Evolutionary conservation across 1,140 invertebrate genomes (phyloP), one percentile per base, ranked within the genome.

Genomic region (Orius insidiosus): DNA sequence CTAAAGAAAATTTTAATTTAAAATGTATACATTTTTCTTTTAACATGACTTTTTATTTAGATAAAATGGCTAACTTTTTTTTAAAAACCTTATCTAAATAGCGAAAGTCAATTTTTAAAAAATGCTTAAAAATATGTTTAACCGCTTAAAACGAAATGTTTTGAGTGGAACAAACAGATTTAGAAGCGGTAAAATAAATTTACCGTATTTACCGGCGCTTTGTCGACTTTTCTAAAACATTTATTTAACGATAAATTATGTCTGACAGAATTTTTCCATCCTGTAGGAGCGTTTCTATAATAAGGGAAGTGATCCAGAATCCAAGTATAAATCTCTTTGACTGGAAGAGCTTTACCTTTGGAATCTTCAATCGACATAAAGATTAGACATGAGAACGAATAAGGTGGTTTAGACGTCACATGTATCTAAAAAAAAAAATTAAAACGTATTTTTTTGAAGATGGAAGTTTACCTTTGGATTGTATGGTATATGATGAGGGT

Each of bases 291-390:
- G 55, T 86, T 87, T 58, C 85, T 83, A 65, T 95, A 97, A 64
- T 95, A 97, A 0, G 92, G 92, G 66, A 95, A 97, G 62, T 95
- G 89, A 53, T 87, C 78, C 53, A 93, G 68, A 50, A 97, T 96
- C 92, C 92, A 97, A n/a, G 87, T 78, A 59, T 97, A 97, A 54
- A 97, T 95, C 61, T 96, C 92, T 59, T 93, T 93, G 0, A 96
- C 90, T 1, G 89, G 88, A 45, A 94, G 60, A 5, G 87, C 86
- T 60, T 92, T 85, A 36, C 77, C 74, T 3, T 78, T 73, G 0
- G 86, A 89, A 52, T 88, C 85, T 63, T 96, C 89, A 52, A 95
- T 92, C 13, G 90, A 89, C 89, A 96, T 94, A 66, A 95, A 95
- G 56, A 96, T 96, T 31, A 96, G 73, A 62, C 87, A 93, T 50